phyloP scores from a whole-genome alignment of 2,888 invertebrate genomes.

The Lomographa bimaculata region DNA sequence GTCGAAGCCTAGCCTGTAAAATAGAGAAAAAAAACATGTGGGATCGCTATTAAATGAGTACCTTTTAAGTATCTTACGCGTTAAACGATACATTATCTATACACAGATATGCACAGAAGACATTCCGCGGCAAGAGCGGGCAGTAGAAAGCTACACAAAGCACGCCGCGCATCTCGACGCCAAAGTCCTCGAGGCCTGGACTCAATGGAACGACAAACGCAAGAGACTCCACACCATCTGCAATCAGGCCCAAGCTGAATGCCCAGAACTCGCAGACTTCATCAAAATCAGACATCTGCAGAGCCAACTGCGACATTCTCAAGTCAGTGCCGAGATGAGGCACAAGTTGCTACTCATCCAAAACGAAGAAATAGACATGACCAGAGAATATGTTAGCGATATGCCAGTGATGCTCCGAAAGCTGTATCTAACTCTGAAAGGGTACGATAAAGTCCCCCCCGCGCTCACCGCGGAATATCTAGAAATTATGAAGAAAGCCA shows the following conservation, averaged over 20 bases:
- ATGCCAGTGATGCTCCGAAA: slow-evolving; percentile 82
- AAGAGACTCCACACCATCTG: slow-evolving; percentile 47
- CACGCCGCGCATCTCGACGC: slow-evolving; percentile 58
- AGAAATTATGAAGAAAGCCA: slow-evolving; percentile 82
- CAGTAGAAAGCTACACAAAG: slow-evolving; percentile 61
- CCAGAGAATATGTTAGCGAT: slow-evolving; percentile 73
- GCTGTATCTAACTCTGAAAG: slow-evolving; percentile 83
- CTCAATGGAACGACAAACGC: slow-evolving; percentile 57
- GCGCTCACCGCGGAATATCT: slow-evolving; percentile 82
- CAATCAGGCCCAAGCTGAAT: slow-evolving; percentile 52
- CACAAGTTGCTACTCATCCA: slow-evolving; percentile 63
- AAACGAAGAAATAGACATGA: slow-evolving; percentile 78
- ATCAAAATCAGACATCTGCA: slow-evolving; percentile 52
- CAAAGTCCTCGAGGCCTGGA: slow-evolving; percentile 56
- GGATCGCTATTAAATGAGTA: too few species aligned
- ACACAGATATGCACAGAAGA: slow-evolving; percentile 69
- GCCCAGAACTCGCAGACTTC: slow-evolving; percentile 54
- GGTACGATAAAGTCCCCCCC: slow-evolving; percentile 83
- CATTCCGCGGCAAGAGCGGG: slow-evolving; percentile 67
- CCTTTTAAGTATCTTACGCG: too few species aligned
- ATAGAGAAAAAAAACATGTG: too few species aligned
- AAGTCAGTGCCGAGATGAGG: slow-evolving; percentile 65
- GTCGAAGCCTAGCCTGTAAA: too few species aligned
- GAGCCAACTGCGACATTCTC: slow-evolving; percentile 60
- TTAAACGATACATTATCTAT: slow-evolving; percentile 12